Base-by-base conservation (phyloP, 1,140 invertebrate genomes). In the Orchestia grillus region DNA sequence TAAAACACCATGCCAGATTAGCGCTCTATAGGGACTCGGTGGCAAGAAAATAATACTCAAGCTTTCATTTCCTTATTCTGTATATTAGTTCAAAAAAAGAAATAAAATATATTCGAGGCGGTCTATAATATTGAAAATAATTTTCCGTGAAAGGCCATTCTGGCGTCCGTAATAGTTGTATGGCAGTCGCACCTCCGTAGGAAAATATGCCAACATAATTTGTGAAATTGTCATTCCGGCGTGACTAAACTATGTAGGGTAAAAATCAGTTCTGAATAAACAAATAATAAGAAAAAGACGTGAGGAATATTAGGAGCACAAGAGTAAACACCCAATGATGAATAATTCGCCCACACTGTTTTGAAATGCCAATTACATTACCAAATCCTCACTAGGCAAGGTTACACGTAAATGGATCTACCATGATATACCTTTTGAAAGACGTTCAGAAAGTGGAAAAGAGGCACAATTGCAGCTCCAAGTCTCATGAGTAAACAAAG, bases 401-500 rank as follows among this genome's bases (percentile, higher is more conserved):
- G 28, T 23, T 77, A 19, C 62, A 15, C 28, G 36, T 36, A 36
- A 77, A 77, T 1, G 62, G 11, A 23, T 77, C 3, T 77, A 3
- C 11, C 62, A 15, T 36, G 62, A 77, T 19, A 77, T 77, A 3
- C 15, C 28, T 77, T 36, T 15, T 36, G 62, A 77, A 77, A 77
- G 1, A 3, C 11, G 15, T 3, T 19, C 62, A 77, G 28, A 77
- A 77, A 77, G 62, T 19, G 62, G 36, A 23, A 15, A 28, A 19
- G 62, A 77, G 36, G 62, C 62, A 77, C 62, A 77, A 77, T 36
- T 77, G 11, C 62, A 77, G 62, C 62, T 28, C 11, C 62, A 77
- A 77, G 62, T 77, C 62, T 77, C 62, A 77, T 44, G 43, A 90
- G 88, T 90, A 90, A 41, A 90, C 88, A 90, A 44, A 41, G 88